A percentile compares a stretch with the other conserved stretches of the same genome.
Evolutionary conservation across 2,888 invertebrate species (phyloP).

Genomic region (Brachypterus glaber): DNA sequence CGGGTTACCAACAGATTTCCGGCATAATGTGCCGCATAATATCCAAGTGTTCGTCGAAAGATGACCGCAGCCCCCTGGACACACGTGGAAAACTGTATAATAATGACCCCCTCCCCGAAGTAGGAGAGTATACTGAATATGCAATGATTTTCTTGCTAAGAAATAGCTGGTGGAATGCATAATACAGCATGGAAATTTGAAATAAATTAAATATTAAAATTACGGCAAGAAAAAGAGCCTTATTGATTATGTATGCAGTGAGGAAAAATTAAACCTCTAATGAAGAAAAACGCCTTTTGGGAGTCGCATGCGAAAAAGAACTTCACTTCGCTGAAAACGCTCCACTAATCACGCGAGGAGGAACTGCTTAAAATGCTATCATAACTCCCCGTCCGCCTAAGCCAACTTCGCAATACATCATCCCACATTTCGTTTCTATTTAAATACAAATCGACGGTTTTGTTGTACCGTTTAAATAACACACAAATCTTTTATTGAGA

Average conservation of each 20-base stretch:
- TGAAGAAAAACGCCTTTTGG: conserved; percentile 41
- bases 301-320: conserved; percentile 37
- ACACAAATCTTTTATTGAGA: too few species aligned
- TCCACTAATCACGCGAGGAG: conserved; percentile 25
- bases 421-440: too few species aligned
- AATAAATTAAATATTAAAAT: conserved; percentile 47
- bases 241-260: conserved; percentile 45
- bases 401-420: too few species aligned
- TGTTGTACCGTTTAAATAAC: too few species aligned
- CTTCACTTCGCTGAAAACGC: conserved; percentile 30
- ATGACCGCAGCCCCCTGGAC: too few species aligned
- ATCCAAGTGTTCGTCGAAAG: too few species aligned
- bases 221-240: conserved; percentile 39
- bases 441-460: too few species aligned
- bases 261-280: conserved; percentile 44
- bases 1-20: conserved; percentile 29
- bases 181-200: conserved; percentile 45
- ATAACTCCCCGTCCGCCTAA: too few species aligned
- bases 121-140: conserved; percentile 34
- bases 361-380: conserved; percentile 21
- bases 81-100: too few species aligned
- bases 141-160: conserved; percentile 31
- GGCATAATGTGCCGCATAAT: too few species aligned
- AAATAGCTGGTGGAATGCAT: conserved; percentile 39
- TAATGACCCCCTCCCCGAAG: conserved; percentile 5